A percentile compares a stretch with the other conserved stretches of the same genome.
phyloP scores from a whole-genome alignment of 2,888 invertebrate genomes.

The Spisula subtruncata region DNA sequence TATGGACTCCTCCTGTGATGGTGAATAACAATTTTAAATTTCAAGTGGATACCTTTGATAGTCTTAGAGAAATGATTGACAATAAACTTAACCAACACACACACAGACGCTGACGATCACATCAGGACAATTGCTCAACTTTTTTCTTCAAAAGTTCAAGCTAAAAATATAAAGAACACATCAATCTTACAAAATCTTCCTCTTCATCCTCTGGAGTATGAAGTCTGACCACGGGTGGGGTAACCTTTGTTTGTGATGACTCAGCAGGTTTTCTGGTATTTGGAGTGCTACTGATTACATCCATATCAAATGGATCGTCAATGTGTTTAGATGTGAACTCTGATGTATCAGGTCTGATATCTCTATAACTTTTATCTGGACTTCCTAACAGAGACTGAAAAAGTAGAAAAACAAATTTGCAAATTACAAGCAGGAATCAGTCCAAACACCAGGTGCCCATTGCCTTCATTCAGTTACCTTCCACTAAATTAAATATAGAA shows the following conservation, averaged over 20 bases:
- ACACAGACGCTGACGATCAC: no score
- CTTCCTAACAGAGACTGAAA: constrained; percentile 52
- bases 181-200: constrained; percentile 15
- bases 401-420: background rate
- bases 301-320: constrained; percentile 46
- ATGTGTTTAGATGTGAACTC: constrained; percentile 40
- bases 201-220: constrained; percentile 56
- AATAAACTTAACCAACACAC: no score
- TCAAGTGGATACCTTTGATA: no score
- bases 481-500: no score
- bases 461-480: no score
- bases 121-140: background rate
- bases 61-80: no score
- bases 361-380: constrained; percentile 44
- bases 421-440: background rate
- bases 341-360: constrained; percentile 1
- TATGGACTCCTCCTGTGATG: no score
- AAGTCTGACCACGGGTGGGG: constrained; percentile 62
- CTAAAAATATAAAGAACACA: no score
- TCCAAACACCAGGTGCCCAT: background rate
- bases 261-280: constrained; percentile 32
- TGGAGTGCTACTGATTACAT: constrained; percentile 60
- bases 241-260: constrained; percentile 45
- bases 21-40: no score
- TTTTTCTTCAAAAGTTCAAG: no score